Evolutionary conservation across 2,797 vertebrate species (phyloP).

Genomic region (Podargus strigoides): DNA sequence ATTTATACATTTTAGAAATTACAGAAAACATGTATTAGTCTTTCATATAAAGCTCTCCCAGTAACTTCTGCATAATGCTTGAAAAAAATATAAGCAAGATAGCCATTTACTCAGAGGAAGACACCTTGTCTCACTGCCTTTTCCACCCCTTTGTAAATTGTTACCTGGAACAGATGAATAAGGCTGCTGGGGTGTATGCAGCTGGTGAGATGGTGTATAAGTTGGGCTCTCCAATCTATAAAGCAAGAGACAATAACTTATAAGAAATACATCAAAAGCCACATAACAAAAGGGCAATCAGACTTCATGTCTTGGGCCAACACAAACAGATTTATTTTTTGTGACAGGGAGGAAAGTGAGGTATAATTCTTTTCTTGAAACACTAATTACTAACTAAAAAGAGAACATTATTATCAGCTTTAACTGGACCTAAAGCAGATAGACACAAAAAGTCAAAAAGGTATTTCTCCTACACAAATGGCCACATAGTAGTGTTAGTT

Average conservation of each 20-base stretch:
- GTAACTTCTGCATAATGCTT: neutral
- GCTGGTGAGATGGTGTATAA: slow-evolving; percentile 42
- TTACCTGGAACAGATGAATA: slow-evolving; percentile 84
- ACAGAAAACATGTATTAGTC: neutral
- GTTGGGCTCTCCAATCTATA: slow-evolving; percentile 61
- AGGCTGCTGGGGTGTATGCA: slow-evolving; percentile 74
- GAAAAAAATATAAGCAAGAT: neutral
- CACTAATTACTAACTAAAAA: neutral
- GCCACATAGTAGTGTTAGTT: neutral
- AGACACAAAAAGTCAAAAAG: neutral
- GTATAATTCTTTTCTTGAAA: neutral
- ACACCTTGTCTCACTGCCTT: neutral
- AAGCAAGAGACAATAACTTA: slow-evolving; percentile 31
- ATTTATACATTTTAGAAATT: neutral
- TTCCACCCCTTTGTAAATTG: neutral
- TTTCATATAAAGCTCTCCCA: neutral
- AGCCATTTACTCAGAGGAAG: neutral
- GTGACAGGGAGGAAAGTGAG: neutral
- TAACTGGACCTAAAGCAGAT: neutral
- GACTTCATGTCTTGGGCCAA: neutral
- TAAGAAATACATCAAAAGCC: neutral
- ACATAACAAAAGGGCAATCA: neutral
- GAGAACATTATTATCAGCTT: neutral
- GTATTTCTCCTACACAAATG: neutral
- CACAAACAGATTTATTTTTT: neutral